These are phyloP conservation scores for Drosophila ohnishii DNA, from an alignment of 1,140 invertebrate species.

Conservation along the genomic window DNA sequence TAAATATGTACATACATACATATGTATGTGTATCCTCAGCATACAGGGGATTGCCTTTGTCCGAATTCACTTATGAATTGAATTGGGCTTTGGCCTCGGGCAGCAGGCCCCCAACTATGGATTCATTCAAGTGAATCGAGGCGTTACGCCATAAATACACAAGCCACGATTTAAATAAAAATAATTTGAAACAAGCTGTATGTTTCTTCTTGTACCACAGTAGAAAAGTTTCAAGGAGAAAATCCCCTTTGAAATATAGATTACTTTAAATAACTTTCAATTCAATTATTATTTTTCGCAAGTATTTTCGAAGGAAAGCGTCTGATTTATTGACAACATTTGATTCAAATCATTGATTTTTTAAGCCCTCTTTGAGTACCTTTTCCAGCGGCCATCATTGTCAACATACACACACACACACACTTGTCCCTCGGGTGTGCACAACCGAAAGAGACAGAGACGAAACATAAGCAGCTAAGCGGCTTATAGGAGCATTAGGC, in stretches of 20 bases:
- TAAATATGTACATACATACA: constrained; percentile 23
- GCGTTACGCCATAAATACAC: constrained; percentile 37
- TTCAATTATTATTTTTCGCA: constrained; percentile 1
- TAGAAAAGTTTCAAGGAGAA: not conserved
- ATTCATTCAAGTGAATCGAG: constrained; percentile 69
- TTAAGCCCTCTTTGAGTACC: constrained; percentile 13
- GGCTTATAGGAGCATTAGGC: constrained; percentile 72
- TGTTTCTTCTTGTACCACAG: not conserved
- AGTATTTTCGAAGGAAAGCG: not conserved
- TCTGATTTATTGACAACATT: constrained; percentile 13
- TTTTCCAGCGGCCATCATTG: constrained; percentile 33
- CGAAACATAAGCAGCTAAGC: constrained; percentile 50
- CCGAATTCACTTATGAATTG: constrained; percentile 36
- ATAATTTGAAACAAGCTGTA: constrained; percentile 6
- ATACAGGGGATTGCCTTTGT: constrained; percentile 23
- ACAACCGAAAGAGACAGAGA: constrained; percentile 13
- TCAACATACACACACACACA: constrained; percentile 6
- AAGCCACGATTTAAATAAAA: constrained; percentile 20
- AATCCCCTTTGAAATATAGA: not conserved
- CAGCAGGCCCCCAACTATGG: constrained; percentile 48
- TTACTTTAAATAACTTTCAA: not conserved
- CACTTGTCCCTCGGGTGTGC: constrained; percentile 7
- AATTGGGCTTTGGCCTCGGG: constrained; percentile 48
- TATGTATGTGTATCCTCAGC: not conserved
- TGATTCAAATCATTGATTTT: constrained; percentile 17